phyloP scores from a whole-genome alignment of 2,888 invertebrate species.

The Synanthedon vespiformis region DNA sequence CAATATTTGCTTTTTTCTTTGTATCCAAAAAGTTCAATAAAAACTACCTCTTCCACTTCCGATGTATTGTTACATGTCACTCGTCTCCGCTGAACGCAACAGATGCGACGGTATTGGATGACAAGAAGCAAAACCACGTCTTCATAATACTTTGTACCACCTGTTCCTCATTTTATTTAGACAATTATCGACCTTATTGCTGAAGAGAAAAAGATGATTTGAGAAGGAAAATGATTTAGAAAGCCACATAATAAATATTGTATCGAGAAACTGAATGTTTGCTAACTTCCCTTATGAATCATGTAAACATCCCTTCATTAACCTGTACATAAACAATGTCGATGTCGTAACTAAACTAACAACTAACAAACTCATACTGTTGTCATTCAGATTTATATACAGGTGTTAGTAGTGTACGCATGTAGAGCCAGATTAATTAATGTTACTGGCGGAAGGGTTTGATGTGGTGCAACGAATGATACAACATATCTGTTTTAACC shows the following conservation, averaged over 20 bases:
- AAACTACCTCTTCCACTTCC: neutral
- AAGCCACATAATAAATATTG: too few relatives aligned
- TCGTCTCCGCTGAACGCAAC: neutral
- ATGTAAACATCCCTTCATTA: neutral
- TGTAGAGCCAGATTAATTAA: conserved; percentile 12
- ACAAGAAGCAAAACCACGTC: neutral
- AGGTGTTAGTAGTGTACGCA: conserved; percentile 8
- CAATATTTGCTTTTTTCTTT: too few relatives aligned
- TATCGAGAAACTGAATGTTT: neutral
- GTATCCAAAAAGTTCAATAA: too few relatives aligned
- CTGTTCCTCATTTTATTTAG: too few relatives aligned
- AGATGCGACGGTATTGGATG: neutral
- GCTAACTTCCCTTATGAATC: neutral
- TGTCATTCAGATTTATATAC: conserved; percentile 5
- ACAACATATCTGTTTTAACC: neutral
- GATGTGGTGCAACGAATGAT: neutral
- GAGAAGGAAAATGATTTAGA: too few relatives aligned
- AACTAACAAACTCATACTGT: neutral
- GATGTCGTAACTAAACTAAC: neutral
- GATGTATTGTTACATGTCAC: neutral
- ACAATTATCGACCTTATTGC: too few relatives aligned
- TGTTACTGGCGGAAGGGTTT: conserved; percentile 6
- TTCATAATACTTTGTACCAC: neutral
- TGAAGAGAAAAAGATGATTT: too few relatives aligned
- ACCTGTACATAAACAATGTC: neutral